Conservation (phyloP, 53 echinoderm and acorn worm genomes). For the Holothuria scabra region DNA sequence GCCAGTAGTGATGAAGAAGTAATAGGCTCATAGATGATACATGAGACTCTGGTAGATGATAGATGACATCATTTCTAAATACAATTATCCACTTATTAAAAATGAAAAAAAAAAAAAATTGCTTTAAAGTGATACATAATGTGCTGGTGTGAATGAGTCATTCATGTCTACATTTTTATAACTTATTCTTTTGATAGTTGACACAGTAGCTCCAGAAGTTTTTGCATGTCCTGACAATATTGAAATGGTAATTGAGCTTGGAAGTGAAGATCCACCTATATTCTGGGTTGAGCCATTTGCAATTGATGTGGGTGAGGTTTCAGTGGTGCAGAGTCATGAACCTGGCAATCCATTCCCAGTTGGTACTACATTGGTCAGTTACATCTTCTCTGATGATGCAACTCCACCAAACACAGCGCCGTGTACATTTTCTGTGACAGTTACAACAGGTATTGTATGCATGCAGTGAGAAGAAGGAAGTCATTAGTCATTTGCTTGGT, state of each 20-base stretch:
- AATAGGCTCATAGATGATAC: no score
- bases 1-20: no score
- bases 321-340: constrained; percentile 25
- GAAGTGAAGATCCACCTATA: neutral
- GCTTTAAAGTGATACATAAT: no score
- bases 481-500: no score
- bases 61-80: no score
- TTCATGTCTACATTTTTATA: neutral
- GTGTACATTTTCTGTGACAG: constrained; percentile 55
- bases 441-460: constrained; percentile 53
- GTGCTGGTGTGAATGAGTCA: no score
- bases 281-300: constrained; percentile 45
- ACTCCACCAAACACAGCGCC: constrained; percentile 29
- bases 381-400: constrained; percentile 51
- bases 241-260: constrained; percentile 12
- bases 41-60: no score
- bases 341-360: constrained; percentile 55
- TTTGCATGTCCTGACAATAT: constrained; percentile 42
- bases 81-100: no score
- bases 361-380: constrained; percentile 17
- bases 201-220: constrained; percentile 6
- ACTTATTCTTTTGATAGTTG: constrained; percentile 2
- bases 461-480: no score
- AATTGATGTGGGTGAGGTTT: constrained; percentile 56
- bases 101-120: no score